phyloP scores from a whole-genome alignment of 2,888 invertebrate genomes.

The Empis livida region DNA sequence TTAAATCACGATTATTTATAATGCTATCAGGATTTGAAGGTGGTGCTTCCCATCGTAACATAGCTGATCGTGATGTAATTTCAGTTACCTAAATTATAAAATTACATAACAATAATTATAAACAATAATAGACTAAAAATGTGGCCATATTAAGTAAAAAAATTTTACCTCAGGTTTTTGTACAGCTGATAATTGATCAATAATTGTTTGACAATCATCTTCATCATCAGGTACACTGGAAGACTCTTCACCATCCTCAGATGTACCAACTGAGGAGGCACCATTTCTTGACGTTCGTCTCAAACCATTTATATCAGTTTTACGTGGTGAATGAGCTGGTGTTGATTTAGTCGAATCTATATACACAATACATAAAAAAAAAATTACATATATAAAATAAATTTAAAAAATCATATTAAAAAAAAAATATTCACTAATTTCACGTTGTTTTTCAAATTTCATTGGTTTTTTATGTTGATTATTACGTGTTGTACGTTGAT shows the following conservation, averaged over 20 bases:
- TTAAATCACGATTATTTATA: slow-evolving; percentile 37
- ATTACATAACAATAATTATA: not conserved
- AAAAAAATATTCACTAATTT: slow-evolving; percentile 38
- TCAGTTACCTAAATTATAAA: slow-evolving; percentile 52
- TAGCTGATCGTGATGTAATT: slow-evolving; percentile 70
- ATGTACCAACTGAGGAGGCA: slow-evolving; percentile 46
- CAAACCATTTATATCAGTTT: slow-evolving; percentile 46
- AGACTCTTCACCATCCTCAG: slow-evolving; percentile 65
- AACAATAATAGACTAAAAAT: not conserved
- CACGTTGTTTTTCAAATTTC: slow-evolving; percentile 40
- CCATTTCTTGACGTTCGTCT: slow-evolving; percentile 34
- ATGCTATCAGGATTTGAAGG: slow-evolving; percentile 17
- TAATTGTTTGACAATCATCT: slow-evolving; percentile 51
- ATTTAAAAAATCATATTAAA: too few species aligned
- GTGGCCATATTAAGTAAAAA: not conserved
- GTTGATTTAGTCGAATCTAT: slow-evolving; percentile 36
- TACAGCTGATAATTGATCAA: slow-evolving; percentile 60
- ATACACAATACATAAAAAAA: too few species aligned
- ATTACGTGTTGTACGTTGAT: slow-evolving; percentile 39
- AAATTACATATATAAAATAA: not conserved
- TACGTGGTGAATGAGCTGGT: slow-evolving; percentile 48
- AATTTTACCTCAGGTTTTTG: slow-evolving; percentile 54
- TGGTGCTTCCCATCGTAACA: slow-evolving; percentile 70
- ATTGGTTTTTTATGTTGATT: too few species aligned
- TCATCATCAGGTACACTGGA: slow-evolving; percentile 63